Base-by-base conservation (phyloP, 2,797 vertebrate species). In the Echeneis naucrates region DNA sequence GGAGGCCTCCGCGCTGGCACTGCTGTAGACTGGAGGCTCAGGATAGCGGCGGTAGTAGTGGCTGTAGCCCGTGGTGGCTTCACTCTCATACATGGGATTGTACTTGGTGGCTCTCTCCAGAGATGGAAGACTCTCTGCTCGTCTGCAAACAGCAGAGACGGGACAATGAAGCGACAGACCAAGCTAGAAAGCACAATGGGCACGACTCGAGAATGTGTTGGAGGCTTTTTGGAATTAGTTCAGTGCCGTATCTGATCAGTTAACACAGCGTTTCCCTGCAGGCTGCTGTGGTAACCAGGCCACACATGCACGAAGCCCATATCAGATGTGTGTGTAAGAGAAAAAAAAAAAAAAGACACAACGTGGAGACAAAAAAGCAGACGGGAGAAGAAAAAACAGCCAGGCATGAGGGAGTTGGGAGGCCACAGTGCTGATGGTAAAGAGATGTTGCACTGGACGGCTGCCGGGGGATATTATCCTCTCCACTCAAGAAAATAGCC, bases 61-160 rank as follows among this genome's bases (percentile, higher is more conserved):
- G 81, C 94, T 95, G 55, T 95, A 95, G 65, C 95, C 94, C 0
- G 94, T 95, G n/a, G 92, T 94, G 30, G 88, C 90, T 67, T 97
- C 96, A 13, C 96, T 96, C 86, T 98, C 96, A 21, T 95, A 98
- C 93, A 95, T 95, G 5, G 96, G 96, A 83, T 98, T 97, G 89
- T 96, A 97, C 87, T 98, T 98, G 74, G 97, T 95, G 12, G 96
- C 96, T 54, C 95, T 94, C 89, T 98, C 97, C 74, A 96, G 81
- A 45, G 96, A 97, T 0, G 96, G 95, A 35, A 96, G 87, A 82
- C 95, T 97, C 80, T 97, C 96, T 12, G 88, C 88, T 72, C 91
- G 92, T 80, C 97, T 97, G 88, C 7, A 8, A 45, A 23, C 1
- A 0, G 5, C 26, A 13, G n/a, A 57, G n/a, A 44, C n/a, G 52